Percentiles rank a stretch among this genome's conserved stretches.
Evolutionary conservation across 2,888 invertebrate genomes (phyloP).

Genomic region (Lampropteryx suffumata): DNA sequence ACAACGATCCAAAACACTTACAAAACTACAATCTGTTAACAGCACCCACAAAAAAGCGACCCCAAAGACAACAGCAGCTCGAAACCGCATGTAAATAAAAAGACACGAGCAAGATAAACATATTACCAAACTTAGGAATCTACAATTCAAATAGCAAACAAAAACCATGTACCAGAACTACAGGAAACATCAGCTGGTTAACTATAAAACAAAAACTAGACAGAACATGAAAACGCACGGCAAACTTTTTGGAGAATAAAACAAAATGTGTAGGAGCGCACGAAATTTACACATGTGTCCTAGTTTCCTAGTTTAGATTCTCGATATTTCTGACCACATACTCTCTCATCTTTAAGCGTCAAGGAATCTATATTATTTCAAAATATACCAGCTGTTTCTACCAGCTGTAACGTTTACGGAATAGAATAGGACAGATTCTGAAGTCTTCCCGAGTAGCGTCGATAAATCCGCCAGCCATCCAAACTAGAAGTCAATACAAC

Average conservation of each 20-base stretch:
- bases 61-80: slow-evolving; percentile 36
- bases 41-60: slow-evolving; percentile 35
- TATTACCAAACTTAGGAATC: slow-evolving; percentile 51
- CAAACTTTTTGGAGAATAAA: no score
- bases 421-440: slow-evolving; percentile 45
- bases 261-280: no score
- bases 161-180: slow-evolving; percentile 38
- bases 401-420: slow-evolving; percentile 12
- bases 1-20: slow-evolving; percentile 20
- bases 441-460: slow-evolving; percentile 50
- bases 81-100: slow-evolving; percentile 43
- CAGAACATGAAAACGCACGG: no score
- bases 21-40: slow-evolving; percentile 28
- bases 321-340: no score
- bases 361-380: not conserved
- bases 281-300: no score
- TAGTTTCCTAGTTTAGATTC: no score
- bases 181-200: slow-evolving; percentile 18
- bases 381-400: slow-evolving; percentile 6
- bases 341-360: no score
- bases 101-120: slow-evolving; percentile 45
- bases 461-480: slow-evolving; percentile 55
- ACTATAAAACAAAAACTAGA: not conserved
- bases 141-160: slow-evolving; percentile 52
- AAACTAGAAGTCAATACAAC: slow-evolving; percentile 35